Percentiles rank a stretch among this genome's conserved stretches.
phyloP scores from a whole-genome alignment of 2,888 invertebrate species.

The Andrena bucephala region DNA sequence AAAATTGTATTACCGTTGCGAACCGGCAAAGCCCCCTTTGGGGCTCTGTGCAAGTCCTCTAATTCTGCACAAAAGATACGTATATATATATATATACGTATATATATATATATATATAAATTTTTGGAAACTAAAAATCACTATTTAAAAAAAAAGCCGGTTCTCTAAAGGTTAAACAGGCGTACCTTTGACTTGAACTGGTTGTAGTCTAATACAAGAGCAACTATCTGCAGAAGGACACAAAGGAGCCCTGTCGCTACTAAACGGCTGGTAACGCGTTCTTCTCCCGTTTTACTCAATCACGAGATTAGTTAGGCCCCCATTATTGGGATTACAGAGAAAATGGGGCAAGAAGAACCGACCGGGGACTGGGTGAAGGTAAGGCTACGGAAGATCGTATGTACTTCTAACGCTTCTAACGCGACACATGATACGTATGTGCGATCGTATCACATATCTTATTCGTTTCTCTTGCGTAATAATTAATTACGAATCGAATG shows the following conservation, averaged over 20 bases:
- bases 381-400: constrained; percentile 43
- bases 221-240: not conserved
- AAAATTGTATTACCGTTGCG: no score
- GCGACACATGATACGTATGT: constrained; percentile 53
- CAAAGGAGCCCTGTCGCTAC: not conserved
- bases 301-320: constrained; percentile 13
- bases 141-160: no score
- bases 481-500: constrained; percentile 29
- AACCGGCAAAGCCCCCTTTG: no score
- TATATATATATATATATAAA: no score
- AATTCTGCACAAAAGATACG: no score
- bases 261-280: not conserved
- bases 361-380: constrained; percentile 48
- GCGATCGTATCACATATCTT: constrained; percentile 31
- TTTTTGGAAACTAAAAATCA: no score
- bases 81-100: no score
- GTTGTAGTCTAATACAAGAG: not conserved
- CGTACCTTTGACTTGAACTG: not conserved
- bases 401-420: constrained; percentile 70
- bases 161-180: not conserved
- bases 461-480: constrained; percentile 41
- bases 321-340: constrained; percentile 51
- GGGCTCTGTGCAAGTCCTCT: no score
- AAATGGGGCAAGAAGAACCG: constrained; percentile 51
- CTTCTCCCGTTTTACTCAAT: constrained; percentile 10